Conservation (phyloP, 2,113 vertebrate species). For the Takifugu bimaculatus region DNA sequence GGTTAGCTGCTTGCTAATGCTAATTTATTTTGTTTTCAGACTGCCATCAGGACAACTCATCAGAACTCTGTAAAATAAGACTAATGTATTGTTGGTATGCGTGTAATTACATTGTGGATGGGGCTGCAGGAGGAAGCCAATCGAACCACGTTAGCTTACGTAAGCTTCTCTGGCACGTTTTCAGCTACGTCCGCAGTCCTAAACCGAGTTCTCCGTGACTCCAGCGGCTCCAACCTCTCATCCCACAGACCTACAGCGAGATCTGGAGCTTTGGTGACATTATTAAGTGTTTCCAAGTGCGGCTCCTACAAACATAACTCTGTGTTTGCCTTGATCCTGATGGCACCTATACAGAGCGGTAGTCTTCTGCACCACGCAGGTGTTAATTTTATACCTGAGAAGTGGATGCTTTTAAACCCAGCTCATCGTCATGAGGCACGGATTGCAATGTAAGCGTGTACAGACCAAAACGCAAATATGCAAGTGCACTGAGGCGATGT, state of each 20-base stretch:
- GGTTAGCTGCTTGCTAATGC: too few relatives aligned
- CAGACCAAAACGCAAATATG: conserved; percentile 44
- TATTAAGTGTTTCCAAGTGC: conserved; percentile 48
- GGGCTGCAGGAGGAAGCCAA: too few relatives aligned
- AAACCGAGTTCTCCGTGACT: conserved; percentile 21
- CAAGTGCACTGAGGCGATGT: conserved; percentile 28
- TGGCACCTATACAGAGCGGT: conserved; percentile 30
- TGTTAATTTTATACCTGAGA: conserved; percentile 46
- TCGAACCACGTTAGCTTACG: conserved; percentile 3
- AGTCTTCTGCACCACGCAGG: conserved; percentile 22
- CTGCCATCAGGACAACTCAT: not conserved
- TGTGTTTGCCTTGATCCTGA: conserved; percentile 28
- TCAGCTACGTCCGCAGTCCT: not conserved
- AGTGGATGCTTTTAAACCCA: conserved; percentile 34
- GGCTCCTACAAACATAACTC: conserved; percentile 16
- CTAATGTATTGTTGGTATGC: too few relatives aligned
- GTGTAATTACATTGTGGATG: too few relatives aligned
- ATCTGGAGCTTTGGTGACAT: conserved; percentile 37
- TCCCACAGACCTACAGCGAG: conserved; percentile 14
- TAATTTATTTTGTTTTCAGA: too few relatives aligned
- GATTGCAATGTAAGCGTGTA: conserved; percentile 38
- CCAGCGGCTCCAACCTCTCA: conserved; percentile 3
- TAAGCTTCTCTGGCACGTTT: not conserved
- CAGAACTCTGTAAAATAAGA: not conserved
- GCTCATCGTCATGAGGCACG: conserved; percentile 19